Evolutionary conservation across 2,113 vertebrate genomes (phyloP), one percentile per base, ranked within the genome.

Genomic region (Atractosteus spatula): DNA sequence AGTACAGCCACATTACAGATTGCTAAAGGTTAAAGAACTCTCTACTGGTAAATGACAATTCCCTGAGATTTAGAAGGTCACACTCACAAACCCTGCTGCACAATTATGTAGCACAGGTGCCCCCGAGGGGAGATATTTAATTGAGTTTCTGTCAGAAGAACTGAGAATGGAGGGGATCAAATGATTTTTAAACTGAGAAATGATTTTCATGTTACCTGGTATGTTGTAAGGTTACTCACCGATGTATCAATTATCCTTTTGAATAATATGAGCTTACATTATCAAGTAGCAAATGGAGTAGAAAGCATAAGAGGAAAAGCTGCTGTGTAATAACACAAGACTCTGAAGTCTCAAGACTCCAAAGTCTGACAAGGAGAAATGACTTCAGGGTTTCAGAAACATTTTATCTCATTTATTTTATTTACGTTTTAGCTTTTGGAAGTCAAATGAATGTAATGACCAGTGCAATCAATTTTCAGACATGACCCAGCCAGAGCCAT

Each of bases 121-220:
- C 43, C 13, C 17, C 14, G n/a, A 16, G 2, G 65, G 62, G 42
- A 69, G 44, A 29, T 14, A 6, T 63, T 44, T 73, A 62, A 80
- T 80, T 75, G 78, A 75, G 77, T 72, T 79, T 73, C 63, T 73
- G 70, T 73, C 72, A 80, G 71, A 77, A 70, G 74, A 77, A 69
- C 80, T 84, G 79, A 80, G 81, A 84, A 88, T 84, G 81, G 62
- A 74, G 72, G 74, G 76, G 80, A 82, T 79, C 81, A 76, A 69
- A 77, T 68, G 73, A 47, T 55, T 55, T 55, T 41, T 54, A 71
- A 69, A 68, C 75, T 70, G 71, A 80, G 75, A 74, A 77, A 81
- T 76, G 80, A 79, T 83, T 81, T 4, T 73, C 68, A 73, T 81
- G 72, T 51, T 80, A 73, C 76, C 42, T 66, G 41, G 43, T 72